phyloP scores from a whole-genome alignment of 2,797 vertebrate species.

The Presbytis comata region DNA sequence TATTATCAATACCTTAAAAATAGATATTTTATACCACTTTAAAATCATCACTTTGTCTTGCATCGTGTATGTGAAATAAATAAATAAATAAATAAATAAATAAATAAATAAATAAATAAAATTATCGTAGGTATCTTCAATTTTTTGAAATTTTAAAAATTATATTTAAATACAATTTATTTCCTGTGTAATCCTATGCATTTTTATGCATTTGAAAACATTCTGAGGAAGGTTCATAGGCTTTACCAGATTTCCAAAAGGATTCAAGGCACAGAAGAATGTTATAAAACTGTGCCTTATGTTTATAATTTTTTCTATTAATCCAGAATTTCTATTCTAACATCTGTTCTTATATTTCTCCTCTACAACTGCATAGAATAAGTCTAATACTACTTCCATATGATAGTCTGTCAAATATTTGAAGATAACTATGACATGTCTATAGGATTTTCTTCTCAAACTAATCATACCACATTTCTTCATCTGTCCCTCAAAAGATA shows the following conservation, averaged over 20 bases:
- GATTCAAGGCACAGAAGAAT: not conserved
- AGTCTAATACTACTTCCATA: not conserved
- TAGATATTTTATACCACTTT: not conserved
- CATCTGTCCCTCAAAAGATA: conserved; percentile 4
- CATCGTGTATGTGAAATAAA: not conserved
- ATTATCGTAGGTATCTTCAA: not conserved
- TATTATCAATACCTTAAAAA: conserved; percentile 7
- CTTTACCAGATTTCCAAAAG: not conserved
- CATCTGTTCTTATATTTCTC: not conserved
- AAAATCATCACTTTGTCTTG: not conserved
- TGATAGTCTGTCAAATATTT: conserved; percentile 9
- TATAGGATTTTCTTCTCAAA: not conserved
- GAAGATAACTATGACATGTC: not conserved
- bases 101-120: not conserved
- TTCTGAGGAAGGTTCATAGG: not conserved
- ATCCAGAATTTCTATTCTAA: conserved; percentile 45
- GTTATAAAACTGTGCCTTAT: not conserved
- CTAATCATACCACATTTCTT: conserved; percentile 4
- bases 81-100: too few species aligned
- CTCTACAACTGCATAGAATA: not conserved
- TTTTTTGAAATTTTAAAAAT: not conserved
- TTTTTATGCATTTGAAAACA: conserved; percentile 22
- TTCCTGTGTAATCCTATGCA: not conserved
- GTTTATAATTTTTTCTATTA: not conserved
- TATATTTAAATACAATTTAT: conserved; percentile 4